A percentile compares a stretch with the other conserved stretches of the same genome.
These are phyloP conservation scores for Tautogolabrus adspersus DNA, from an alignment of 2,113 vertebrate species.

Conservation along the genomic window DNA sequence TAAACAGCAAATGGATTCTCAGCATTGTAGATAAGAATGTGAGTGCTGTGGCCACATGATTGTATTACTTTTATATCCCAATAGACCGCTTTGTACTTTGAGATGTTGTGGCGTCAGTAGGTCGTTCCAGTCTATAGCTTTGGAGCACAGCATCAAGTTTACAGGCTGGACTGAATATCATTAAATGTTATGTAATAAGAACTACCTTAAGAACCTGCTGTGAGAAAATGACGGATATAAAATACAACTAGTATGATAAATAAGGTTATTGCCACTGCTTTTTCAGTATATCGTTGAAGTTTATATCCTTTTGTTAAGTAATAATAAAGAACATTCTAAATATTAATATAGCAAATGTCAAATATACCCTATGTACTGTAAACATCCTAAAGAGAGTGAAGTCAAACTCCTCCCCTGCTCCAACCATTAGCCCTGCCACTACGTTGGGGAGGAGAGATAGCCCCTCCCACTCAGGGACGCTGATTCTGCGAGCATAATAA, in stretches of 20 bases:
- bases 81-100: slow-evolving; percentile 23
- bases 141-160: neutral
- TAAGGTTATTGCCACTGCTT: no score
- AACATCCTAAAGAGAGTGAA: no score
- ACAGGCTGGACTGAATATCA: neutral
- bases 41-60: slow-evolving; percentile 58
- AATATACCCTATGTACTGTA: no score
- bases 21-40: slow-evolving; percentile 60
- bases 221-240: neutral
- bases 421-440: no score
- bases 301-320: no score
- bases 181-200: neutral
- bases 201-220: neutral
- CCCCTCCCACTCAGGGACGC: no score
- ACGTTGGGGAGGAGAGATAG: no score
- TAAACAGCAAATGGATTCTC: slow-evolving; percentile 58
- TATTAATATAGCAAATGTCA: no score
- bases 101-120: slow-evolving; percentile 28
- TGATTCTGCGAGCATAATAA: no score
- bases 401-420: no score
- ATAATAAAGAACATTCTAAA: no score
- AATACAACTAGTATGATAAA: neutral
- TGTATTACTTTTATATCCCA: slow-evolving; percentile 59
- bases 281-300: no score
- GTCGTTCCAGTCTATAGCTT: neutral